Evolutionary conservation across 2,797 vertebrate genomes (phyloP), one percentile per base, ranked within the genome.

Genomic region (Buceros bicornis): DNA sequence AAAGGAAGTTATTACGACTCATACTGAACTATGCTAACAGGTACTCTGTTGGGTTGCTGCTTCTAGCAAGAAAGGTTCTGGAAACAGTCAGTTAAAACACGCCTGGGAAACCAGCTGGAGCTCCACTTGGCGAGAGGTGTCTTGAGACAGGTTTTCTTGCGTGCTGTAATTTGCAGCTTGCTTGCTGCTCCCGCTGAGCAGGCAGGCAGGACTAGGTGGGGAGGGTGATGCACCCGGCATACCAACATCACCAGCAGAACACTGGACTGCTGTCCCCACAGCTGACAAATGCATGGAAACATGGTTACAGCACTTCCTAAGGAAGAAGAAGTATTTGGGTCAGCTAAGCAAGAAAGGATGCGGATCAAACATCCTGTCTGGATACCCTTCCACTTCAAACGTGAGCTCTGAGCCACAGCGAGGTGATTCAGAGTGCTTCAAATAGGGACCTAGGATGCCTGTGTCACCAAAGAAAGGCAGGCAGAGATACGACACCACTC

Each of bases 1-100:
- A 94, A 94, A 77, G 65, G 80, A 95, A 94, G 87, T 72, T 69
- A 74, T 69, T 83, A 79, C 11, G 0, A 78, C 66, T 85, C 29
- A 76, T 71, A 76, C 0, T 76, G 85, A 91, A 76, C 85, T 54
- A 84, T 0, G 1, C 35, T 74, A 89, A 76, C 42, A 87, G 35
- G 31, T 65, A 86, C 29, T 67, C 33, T 69, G 76, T 72, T 94
- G 88, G 42, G 42, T 90, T 95, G 93, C 45, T 58, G 69, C 54
- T 90, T 11, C 33, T 65, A 72, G 45, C 24, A 74, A 64, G 62
- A 61, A 95, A 94, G 62, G 69, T 67, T 91, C 33, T 65, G 47
- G 62, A 91, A 22, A 81, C 22, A 83, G 50, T 53, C 26, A 61
- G n/a, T 56, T 76, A 86, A 92, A 80, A 76, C 40, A 17, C 26